Percentiles rank a stretch among this genome's conserved stretches.
phyloP scores from a whole-genome alignment of 2,888 invertebrate genomes.

The Norana najaformis region DNA sequence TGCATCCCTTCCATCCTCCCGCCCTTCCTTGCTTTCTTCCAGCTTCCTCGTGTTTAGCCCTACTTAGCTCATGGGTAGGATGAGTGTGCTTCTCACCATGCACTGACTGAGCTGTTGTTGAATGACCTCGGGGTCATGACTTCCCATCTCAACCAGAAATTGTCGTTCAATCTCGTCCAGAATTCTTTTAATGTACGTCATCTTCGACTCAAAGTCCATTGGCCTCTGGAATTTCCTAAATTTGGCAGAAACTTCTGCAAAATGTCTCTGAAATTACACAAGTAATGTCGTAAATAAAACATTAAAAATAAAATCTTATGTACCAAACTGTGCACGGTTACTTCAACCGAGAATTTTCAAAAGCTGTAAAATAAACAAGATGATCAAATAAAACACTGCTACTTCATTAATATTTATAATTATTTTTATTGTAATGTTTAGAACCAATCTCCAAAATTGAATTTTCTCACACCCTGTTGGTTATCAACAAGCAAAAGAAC shows the following conservation, averaged over 20 bases:
- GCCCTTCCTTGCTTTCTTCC: no score
- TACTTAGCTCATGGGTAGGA: neutral
- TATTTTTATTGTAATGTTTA: no score
- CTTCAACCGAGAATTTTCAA: neutral
- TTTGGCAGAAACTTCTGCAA: constrained; percentile 67
- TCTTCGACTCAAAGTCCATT: constrained; percentile 70
- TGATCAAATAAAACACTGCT: neutral
- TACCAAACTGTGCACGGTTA: neutral
- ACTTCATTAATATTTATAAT: neutral
- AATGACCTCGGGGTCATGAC: constrained; percentile 73
- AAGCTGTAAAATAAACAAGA: neutral
- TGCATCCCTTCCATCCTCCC: no score
- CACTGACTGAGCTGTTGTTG: constrained; percentile 65
- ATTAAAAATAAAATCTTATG: constrained; percentile 31
- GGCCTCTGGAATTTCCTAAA: constrained; percentile 64
- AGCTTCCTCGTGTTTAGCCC: no score
- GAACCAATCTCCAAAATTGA: no score
- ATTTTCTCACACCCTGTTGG: neutral
- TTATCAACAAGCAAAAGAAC: neutral
- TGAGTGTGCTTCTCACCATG: constrained; percentile 67
- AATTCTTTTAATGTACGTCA: constrained; percentile 73
- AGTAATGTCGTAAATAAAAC: neutral
- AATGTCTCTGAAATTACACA: constrained; percentile 65
- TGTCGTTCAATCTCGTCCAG: constrained; percentile 75
- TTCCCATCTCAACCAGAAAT: constrained; percentile 73